Base-by-base conservation (phyloP, 2,113 vertebrate species). In the Melanerpes aurifrons region DNA sequence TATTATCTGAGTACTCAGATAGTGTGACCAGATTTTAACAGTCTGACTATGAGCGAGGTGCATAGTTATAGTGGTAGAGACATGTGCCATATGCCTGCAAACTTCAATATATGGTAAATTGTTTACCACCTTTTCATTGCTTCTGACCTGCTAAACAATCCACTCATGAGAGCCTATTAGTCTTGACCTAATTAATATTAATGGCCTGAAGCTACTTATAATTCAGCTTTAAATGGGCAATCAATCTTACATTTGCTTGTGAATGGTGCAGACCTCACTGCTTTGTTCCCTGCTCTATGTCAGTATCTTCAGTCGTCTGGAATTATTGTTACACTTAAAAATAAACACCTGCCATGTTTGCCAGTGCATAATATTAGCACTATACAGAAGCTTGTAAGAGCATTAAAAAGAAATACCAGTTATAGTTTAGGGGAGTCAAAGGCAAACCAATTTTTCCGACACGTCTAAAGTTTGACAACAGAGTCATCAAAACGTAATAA, bases 101-200 rank as follows among this genome's bases (percentile, higher is more conserved):
- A 70, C 63, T 89, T 94, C 21, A 75, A 6, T 83, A 61, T 84
- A 61, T 2, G 19, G 64, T 81, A 74, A 70, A 94, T 90, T 92
- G 86, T 87, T 94, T 62, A 88, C 12, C 81, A 54, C 82, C 81
- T 91, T 96, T 88, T 94, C 71, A 62, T 80, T 93, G 75, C 63
- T 40, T 87, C 56, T 94, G 91, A 95, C 73, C 71, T 95, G 64
- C 88, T 95, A 97, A 95, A 94, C 78, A 88, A 76, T 91, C 90
- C 81, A 69, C 61, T 95, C 70, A 83, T 95, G 80, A 93, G 31
- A 93, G 56, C 50, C 83, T 87, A 78, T 94, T 93, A 90, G 93
- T 71, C 71, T 93, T 85, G 67, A 91, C 59, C 95, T 94, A 97
- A 95, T 97, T 94, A 96, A 97, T 92, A 93, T 83, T 95, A 95